Percentiles rank a stretch among this genome's conserved stretches.
phyloP scores from a whole-genome alignment of 2,797 vertebrate genomes.

The Malacoctenus gilli region DNA sequence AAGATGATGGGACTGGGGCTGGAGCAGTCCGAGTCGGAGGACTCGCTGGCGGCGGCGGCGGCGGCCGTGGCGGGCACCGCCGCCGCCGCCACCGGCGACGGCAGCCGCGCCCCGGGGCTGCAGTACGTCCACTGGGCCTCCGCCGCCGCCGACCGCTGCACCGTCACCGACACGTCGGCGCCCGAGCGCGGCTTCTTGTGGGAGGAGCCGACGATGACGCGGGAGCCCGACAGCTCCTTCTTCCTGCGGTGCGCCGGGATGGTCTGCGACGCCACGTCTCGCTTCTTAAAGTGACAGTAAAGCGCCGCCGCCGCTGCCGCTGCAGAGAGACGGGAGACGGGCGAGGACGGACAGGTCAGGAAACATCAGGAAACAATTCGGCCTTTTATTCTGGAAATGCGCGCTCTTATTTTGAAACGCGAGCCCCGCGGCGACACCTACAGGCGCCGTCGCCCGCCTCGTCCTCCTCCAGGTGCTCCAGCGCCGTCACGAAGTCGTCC shows the following conservation, averaged over 20 bases:
- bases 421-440: too few species aligned
- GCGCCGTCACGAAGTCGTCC: constrained; percentile 98
- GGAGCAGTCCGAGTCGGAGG: constrained; percentile 95
- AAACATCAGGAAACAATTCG: too few species aligned
- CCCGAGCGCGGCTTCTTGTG: constrained; percentile 75
- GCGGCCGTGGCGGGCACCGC: too few species aligned
- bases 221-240: constrained; percentile 83
- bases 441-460: constrained; percentile 75
- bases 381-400: too few species aligned
- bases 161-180: constrained; percentile 78
- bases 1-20: constrained; percentile 98
- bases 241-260: constrained; percentile 77
- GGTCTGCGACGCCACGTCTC: constrained; percentile 91
- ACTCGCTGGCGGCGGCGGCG: constrained; percentile 88
- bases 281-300: constrained; percentile 80
- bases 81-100: constrained; percentile 74
- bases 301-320: constrained; percentile 75
- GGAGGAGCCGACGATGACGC: constrained; percentile 80
- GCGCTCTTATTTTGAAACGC: too few species aligned
- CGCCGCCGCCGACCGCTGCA: constrained; percentile 84
- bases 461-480: constrained; percentile 96
- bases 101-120: constrained; percentile 75
- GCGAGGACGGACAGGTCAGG: too few species aligned
- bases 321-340: too few species aligned
- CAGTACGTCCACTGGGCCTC: constrained; percentile 89